Conservation (phyloP, 2,888 invertebrate genomes). For the Octonoba sinensis region DNA sequence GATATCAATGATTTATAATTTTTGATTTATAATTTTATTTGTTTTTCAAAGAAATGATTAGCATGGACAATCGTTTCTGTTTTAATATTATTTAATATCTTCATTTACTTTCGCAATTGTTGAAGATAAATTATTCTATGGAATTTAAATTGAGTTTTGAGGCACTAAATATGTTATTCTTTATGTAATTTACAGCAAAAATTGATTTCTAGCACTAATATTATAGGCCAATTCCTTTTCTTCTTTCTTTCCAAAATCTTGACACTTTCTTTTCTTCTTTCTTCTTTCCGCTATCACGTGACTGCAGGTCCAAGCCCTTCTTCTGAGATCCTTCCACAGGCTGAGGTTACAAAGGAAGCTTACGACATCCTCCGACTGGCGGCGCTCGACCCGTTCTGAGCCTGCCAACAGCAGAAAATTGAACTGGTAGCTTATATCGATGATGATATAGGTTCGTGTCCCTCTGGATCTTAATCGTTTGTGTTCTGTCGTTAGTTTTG, state of each 20-base stretch:
- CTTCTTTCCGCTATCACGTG: slow-evolving; percentile 13
- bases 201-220: no score
- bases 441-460: background rate
- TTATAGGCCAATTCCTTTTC: background rate
- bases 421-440: background rate
- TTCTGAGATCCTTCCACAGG: slow-evolving; percentile 42
- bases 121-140: no score
- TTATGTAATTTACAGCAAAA: no score
- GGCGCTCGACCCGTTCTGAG: slow-evolving; percentile 50
- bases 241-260: slow-evolving; percentile 1
- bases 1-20: no score
- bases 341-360: slow-evolving; percentile 44
- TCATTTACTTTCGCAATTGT: no score
- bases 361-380: slow-evolving; percentile 43
- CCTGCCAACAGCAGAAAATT: slow-evolving; percentile 28
- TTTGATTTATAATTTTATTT: no score
- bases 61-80: no score
- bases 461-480: no score
- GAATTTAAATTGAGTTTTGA: no score
- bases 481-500: background rate
- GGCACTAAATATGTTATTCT: no score
- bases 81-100: no score
- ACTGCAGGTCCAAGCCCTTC: slow-evolving; percentile 43
- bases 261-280: slow-evolving; percentile 20
- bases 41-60: no score